Conservation (phyloP, 2,888 invertebrate genomes). For the Epistrophe eligans region DNA sequence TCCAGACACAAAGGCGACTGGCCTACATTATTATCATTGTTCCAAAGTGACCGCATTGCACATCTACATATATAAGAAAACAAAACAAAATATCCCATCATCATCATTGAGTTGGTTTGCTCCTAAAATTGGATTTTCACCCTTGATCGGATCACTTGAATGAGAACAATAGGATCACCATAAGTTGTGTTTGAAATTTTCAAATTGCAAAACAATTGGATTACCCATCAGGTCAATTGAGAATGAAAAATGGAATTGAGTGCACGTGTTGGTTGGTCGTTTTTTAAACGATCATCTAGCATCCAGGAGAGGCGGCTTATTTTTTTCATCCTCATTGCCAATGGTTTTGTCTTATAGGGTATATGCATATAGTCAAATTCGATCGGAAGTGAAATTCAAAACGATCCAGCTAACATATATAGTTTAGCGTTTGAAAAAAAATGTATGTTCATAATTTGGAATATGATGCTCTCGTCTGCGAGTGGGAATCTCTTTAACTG, state of each 20-base stretch:
- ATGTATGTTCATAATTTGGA: neutral
- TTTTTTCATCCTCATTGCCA: slow-evolving; percentile 27
- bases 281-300: slow-evolving; percentile 38
- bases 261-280: slow-evolving; percentile 66
- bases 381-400: slow-evolving; percentile 67
- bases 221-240: slow-evolving; percentile 60
- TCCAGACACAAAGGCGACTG: slow-evolving; percentile 45
- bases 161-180: slow-evolving; percentile 62
- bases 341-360: neutral
- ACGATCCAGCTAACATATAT: neutral
- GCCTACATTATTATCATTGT: neutral
- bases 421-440: slow-evolving; percentile 2
- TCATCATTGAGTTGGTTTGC: neutral
- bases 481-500: slow-evolving; percentile 10
- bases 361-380: neutral
- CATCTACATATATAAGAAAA: slow-evolving; percentile 16
- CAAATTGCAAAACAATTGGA: slow-evolving; percentile 74
- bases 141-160: slow-evolving; percentile 71
- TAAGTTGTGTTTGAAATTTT: slow-evolving; percentile 50
- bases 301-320: slow-evolving; percentile 50
- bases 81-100: slow-evolving; percentile 16
- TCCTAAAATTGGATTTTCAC: slow-evolving; percentile 49
- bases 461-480: slow-evolving; percentile 1
- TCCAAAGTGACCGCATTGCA: slow-evolving; percentile 62
- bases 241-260: slow-evolving; percentile 44